Conservation (phyloP, 2,888 invertebrate species). For the Bombylius major region DNA sequence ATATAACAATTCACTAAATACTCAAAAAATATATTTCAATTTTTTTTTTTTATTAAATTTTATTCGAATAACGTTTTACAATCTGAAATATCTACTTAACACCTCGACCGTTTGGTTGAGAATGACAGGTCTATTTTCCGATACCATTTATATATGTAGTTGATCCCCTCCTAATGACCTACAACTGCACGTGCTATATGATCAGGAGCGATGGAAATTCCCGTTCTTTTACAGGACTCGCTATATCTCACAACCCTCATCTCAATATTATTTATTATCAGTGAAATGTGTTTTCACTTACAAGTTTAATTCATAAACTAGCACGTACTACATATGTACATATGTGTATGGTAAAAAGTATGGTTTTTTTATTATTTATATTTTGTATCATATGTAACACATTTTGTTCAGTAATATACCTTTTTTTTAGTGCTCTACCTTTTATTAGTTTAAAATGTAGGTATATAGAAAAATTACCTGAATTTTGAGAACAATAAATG, state of each 20-base stretch:
- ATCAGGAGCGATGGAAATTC: not conserved
- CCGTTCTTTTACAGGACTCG: not conserved
- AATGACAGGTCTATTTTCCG: constrained; percentile 27
- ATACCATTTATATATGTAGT: not conserved
- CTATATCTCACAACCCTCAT: not conserved
- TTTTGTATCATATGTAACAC: too few relatives aligned
- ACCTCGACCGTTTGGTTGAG: constrained; percentile 27
- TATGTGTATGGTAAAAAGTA: too few relatives aligned
- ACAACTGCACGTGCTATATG: not conserved
- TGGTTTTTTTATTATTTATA: too few relatives aligned
- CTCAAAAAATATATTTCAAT: not conserved
- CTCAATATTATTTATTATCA: not conserved
- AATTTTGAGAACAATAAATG: too few relatives aligned
- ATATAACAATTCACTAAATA: not conserved
- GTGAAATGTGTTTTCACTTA: not conserved
- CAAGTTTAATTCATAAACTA: not conserved
- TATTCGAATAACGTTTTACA: too few relatives aligned
- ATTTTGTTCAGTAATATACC: not conserved
- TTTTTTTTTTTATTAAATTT: too few relatives aligned
- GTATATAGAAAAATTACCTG: too few relatives aligned
- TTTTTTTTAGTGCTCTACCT: not conserved
- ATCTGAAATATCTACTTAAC: constrained; percentile 15
- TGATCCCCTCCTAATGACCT: not conserved
- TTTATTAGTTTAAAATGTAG: not conserved
- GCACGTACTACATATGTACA: not conserved